Percentiles rank a stretch among this genome's conserved stretches.
Evolutionary conservation across 2,113 vertebrate species (phyloP).

Genomic region (Pseudopipra pipra): DNA sequence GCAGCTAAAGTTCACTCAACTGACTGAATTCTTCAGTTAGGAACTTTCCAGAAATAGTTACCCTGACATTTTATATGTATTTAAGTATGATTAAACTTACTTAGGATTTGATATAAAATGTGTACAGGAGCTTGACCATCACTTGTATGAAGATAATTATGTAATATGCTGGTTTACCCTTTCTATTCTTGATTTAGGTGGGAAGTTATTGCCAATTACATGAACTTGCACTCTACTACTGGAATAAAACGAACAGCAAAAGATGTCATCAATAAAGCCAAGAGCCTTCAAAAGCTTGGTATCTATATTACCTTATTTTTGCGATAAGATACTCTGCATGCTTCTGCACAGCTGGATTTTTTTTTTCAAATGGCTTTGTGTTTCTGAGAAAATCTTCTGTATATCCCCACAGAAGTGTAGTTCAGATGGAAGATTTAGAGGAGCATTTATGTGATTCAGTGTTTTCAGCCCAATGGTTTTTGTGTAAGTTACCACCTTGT

Average conservation of each 20-base stretch:
- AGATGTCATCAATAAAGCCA: constrained; percentile 97
- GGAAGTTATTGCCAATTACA: constrained; percentile 98
- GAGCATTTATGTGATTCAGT: not conserved
- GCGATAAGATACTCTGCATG: not conserved
- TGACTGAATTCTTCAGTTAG: not conserved
- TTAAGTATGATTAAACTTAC: not conserved
- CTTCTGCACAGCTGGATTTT: not conserved
- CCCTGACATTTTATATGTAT: not conserved
- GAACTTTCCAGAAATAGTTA: not conserved
- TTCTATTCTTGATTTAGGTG: constrained; percentile 77
- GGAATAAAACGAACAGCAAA: constrained; percentile 92
- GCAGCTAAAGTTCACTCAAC: not conserved
- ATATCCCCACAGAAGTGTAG: not conserved
- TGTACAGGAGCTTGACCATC: not conserved
- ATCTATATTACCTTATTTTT: constrained; percentile 42
- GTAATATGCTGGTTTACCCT: not conserved
- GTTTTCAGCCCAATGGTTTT: not conserved
- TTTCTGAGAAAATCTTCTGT: not conserved
- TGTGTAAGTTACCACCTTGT: not conserved
- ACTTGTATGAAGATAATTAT: not conserved
- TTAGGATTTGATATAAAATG: not conserved
- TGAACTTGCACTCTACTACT: constrained; percentile 93
- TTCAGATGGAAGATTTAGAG: not conserved
- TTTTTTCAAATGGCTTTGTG: not conserved
- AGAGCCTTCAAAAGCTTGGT: constrained; percentile 97